phyloP scores from a whole-genome alignment of 2,113 vertebrate species.

The Mixornis gularis region DNA sequence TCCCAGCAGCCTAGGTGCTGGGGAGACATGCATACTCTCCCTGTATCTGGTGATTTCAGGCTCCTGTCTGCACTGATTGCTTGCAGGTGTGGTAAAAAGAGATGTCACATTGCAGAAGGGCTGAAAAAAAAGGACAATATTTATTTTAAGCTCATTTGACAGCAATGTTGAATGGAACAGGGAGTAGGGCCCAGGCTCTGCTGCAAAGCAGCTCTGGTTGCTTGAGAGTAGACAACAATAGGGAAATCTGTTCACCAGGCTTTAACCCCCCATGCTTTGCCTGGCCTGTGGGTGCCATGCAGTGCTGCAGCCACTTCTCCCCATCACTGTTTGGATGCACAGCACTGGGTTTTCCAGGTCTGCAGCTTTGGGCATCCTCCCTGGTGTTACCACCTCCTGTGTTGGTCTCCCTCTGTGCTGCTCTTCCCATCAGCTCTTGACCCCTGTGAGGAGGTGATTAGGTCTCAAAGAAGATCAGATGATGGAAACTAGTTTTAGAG shows the following conservation, averaged over 20 bases:
- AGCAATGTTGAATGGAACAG: neutral
- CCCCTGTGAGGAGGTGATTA: fast-evolving
- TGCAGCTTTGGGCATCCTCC: neutral
- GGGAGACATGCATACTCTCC: neutral
- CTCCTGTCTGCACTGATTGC: fast-evolving
- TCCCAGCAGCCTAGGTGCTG: neutral
- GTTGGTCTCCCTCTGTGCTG: neutral
- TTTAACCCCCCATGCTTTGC: fast-evolving
- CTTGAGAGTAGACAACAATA: neutral
- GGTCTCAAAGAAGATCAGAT: neutral
- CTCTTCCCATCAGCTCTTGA: neutral
- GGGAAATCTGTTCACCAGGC: neutral
- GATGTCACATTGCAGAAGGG: neutral
- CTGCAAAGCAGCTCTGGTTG: neutral
- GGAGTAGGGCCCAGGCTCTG: neutral
- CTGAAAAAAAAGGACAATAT: neutral
- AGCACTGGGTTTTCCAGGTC: neutral
- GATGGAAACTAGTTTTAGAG: neutral
- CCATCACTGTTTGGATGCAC: neutral
- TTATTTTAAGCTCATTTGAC: neutral
- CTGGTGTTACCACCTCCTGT: neutral
- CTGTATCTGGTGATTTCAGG: neutral
- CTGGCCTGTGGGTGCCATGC: neutral
- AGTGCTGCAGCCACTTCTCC: neutral
- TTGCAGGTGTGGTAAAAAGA: neutral